Base-by-base conservation (phyloP, 2,888 invertebrate genomes). In the Meta bourneti region DNA sequence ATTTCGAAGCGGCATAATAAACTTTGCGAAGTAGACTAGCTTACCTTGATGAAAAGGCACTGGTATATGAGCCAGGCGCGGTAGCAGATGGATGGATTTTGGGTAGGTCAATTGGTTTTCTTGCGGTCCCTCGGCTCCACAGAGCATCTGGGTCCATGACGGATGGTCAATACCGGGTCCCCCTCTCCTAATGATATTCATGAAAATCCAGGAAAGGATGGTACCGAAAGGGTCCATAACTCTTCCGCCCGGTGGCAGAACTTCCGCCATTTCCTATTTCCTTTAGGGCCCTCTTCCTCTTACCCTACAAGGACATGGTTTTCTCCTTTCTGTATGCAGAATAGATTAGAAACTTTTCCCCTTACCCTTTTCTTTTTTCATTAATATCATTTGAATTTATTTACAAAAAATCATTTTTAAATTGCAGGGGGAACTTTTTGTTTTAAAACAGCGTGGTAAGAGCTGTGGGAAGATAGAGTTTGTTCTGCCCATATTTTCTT, bases 31-130 rank as follows among this genome's bases (percentile, higher is more conserved):
- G 49, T 49, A 80, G 81, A 81, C 88, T 34, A 79, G 51, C 51
- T 61, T 34, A 88, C 88, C 88, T 88, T 88, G 88, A 88, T 88
- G 88, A 84, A 84, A 84, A n/a, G 72, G 13, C 51, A 0, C 82
- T 13, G 71, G 16, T 13, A 61, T 19, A 19, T 9, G 19, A 74
- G 20, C 34, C 79, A 54, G 19, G 34, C 69, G 49, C 6, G 61
- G 48, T 11, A 61, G 75, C 16, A 75, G 79, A 80, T 74, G 51
- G 89, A 89, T 81, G 77, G n/a, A 49, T 75, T 48, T 34, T 34
- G 11, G 70, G 81, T 70, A 83, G 89, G 89, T 89, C 89, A 89
- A 89, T 89, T 89, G 89, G 82, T 83, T 89, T 89, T 89, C 89
- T 83, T 89, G 75, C 81, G 81, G 82, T 81, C 51, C 34, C 48